Conservation (phyloP, 2,888 invertebrate species). For the Dryomyza anilis region DNA sequence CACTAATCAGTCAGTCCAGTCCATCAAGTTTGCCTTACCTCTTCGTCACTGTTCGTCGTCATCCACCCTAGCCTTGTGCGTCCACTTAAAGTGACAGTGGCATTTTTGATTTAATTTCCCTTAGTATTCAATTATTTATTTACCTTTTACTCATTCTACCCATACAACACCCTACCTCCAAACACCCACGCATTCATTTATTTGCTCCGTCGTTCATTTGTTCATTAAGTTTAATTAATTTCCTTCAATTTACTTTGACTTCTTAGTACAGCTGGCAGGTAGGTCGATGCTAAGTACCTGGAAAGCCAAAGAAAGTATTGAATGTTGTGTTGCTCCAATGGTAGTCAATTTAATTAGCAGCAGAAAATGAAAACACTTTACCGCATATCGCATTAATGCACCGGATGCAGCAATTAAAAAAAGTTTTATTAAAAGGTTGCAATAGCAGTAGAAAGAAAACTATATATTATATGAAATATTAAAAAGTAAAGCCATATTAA, state of each 20-base stretch:
- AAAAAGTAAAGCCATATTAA: too few relatives aligned
- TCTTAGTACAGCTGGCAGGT: background rate
- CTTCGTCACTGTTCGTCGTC: background rate
- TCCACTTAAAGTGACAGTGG: slow-evolving; percentile 24
- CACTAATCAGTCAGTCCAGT: background rate
- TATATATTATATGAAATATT: too few relatives aligned
- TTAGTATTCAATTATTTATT: slow-evolving; percentile 60
- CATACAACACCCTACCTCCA: slow-evolving; percentile 33
- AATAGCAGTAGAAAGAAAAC: too few relatives aligned
- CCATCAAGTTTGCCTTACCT: slow-evolving; percentile 8
- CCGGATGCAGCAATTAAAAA: too few relatives aligned
- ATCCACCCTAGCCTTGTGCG: slow-evolving; percentile 5
- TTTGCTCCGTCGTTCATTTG: slow-evolving; percentile 32
- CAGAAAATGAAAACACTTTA: background rate
- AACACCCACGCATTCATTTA: slow-evolving; percentile 32
- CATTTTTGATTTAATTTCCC: slow-evolving; percentile 56
- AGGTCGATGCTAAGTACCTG: background rate
- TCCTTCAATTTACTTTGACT: slow-evolving; percentile 20
- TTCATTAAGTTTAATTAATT: slow-evolving; percentile 25
- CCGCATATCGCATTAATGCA: background rate
- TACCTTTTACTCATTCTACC: slow-evolving; percentile 41
- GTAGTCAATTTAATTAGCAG: slow-evolving; percentile 5
- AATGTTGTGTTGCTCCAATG: background rate
- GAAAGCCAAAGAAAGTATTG: too few relatives aligned
- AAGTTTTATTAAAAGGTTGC: too few relatives aligned